Evolutionary conservation across 2,113 vertebrate species (phyloP).

Genomic region (Microcebus murinus): DNA sequence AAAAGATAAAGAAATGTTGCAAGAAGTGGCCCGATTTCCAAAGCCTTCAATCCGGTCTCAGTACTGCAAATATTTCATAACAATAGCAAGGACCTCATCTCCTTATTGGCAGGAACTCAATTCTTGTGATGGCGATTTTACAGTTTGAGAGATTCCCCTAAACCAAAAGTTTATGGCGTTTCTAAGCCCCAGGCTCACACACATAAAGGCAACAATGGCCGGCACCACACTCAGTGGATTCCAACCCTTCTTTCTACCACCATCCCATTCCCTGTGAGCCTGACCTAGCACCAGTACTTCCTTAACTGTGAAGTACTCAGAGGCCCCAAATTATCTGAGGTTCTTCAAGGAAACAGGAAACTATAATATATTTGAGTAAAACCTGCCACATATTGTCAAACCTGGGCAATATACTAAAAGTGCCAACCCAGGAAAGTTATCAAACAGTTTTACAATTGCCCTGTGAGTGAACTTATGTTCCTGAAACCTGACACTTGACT

Average conservation of each 20-base stretch:
- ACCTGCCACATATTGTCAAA: not conserved
- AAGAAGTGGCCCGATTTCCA: not conserved
- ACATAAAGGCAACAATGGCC: not conserved
- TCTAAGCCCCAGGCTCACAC: not conserved
- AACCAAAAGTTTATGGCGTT: not conserved
- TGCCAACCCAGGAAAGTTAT: not conserved
- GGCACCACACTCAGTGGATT: not conserved
- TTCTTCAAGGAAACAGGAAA: not conserved
- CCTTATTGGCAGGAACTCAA: not conserved
- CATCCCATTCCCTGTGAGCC: not conserved
- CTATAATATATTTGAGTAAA: not conserved
- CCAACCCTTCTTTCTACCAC: not conserved
- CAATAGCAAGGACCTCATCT: not conserved
- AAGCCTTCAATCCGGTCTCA: not conserved
- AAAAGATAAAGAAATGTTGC: not conserved
- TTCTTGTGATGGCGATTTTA: not conserved
- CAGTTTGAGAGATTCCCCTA: not conserved
- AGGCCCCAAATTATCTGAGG: not conserved
- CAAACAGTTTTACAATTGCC: not conserved
- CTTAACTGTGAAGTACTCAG: not conserved
- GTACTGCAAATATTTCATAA: not conserved
- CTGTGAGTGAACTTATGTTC: slow-evolving; percentile 27
- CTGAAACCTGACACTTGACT: slow-evolving; percentile 50
- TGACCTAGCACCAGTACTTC: not conserved
- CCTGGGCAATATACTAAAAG: not conserved